Conservation (phyloP, 2,113 vertebrate genomes). For the Corynorhinus townsendii region DNA sequence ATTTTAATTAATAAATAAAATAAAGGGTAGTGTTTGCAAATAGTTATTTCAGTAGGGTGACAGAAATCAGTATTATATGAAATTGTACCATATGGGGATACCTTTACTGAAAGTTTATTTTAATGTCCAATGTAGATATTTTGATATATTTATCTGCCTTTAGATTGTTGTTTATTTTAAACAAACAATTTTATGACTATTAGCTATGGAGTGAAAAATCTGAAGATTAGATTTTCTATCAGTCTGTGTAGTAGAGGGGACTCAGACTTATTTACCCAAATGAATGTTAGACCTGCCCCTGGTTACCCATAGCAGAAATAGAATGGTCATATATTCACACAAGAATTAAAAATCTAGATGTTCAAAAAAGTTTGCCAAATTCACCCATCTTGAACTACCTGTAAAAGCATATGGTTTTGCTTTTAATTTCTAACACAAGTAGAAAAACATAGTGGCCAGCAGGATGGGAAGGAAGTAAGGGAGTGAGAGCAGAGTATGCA, state of each 20-base stretch:
- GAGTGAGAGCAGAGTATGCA: too few relatives aligned
- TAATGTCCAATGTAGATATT: neutral
- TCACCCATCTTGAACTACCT: neutral
- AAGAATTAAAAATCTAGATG: neutral
- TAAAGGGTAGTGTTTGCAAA: neutral
- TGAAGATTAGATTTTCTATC: neutral
- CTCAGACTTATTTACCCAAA: neutral
- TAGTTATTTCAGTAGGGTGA: neutral
- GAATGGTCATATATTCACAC: neutral
- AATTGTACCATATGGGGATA: neutral
- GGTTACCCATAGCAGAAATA: neutral
- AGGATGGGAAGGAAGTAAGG: too few relatives aligned
- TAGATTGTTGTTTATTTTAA: neutral
- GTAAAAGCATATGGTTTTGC: neutral
- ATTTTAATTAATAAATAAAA: neutral
- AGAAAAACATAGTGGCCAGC: too few relatives aligned
- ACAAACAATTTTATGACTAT: neutral
- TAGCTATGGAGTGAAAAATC: neutral
- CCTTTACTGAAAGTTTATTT: neutral
- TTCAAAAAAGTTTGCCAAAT: neutral
- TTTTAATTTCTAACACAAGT: neutral
- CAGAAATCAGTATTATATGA: neutral
- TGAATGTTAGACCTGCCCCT: neutral
- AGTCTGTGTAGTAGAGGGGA: neutral
- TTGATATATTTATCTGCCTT: neutral